These are phyloP conservation scores for Cryptophagus acutangulus DNA, from an alignment of 2,888 invertebrate species.

Conservation along the genomic window DNA sequence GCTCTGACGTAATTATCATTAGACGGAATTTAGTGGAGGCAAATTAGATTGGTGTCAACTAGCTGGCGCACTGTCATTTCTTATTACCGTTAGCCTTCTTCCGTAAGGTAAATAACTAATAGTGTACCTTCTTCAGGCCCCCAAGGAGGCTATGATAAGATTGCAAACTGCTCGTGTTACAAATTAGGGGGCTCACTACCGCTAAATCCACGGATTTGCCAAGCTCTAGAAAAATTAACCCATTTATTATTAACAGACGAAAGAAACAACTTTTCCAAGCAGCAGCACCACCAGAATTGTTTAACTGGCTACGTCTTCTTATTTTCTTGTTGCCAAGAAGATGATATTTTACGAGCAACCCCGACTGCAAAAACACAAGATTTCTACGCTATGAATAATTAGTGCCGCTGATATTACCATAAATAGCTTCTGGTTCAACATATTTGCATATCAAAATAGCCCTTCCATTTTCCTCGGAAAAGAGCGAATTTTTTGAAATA, in stretches of 20 bases:
- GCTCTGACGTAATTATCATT: conserved; percentile 33
- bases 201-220: conserved; percentile 41
- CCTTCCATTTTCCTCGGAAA: no score
- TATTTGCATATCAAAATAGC: conserved; percentile 38
- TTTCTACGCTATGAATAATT: conserved; percentile 38
- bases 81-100: conserved; percentile 28
- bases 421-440: conserved; percentile 30
- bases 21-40: conserved; percentile 25
- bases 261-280: conserved; percentile 40
- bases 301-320: conserved; percentile 38
- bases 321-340: conserved; percentile 25
- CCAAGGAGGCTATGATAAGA: conserved; percentile 35
- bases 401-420: conserved; percentile 38
- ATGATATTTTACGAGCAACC: conserved; percentile 38
- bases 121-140: conserved; percentile 28
- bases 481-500: no score
- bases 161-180: conserved; percentile 42
- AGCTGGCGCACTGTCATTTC: conserved; percentile 32
- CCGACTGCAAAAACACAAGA: conserved; percentile 32
- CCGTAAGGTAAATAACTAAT: conserved; percentile 34
- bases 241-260: conserved; percentile 47
- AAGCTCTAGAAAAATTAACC: conserved; percentile 47
- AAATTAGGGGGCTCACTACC: conserved; percentile 43
- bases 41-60: conserved; percentile 34
- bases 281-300: conserved; percentile 41